Percentiles rank a stretch among this genome's conserved stretches.
These are phyloP conservation scores for Scaptomyza parva DNA, from an alignment of 2,888 invertebrate genomes.

Conservation along the genomic window DNA sequence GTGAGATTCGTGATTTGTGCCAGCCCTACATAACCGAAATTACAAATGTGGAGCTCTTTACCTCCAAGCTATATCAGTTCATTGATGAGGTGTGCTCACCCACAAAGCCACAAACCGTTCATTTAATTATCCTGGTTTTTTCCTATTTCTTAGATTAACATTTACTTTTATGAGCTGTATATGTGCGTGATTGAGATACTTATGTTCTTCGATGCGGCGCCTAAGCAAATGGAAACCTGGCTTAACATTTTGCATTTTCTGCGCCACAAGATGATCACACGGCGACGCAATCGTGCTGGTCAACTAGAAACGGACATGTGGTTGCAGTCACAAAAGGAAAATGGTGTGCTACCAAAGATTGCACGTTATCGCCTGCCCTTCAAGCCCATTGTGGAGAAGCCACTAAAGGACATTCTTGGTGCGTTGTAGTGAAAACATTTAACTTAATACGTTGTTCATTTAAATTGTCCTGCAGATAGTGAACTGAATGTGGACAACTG, in stretches of 20 bases:
- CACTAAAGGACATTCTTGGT: slow-evolving; percentile 82
- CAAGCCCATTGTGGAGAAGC: slow-evolving; percentile 82
- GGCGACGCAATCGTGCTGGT: slow-evolving; percentile 81
- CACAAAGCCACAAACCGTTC: not conserved
- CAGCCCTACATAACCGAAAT: slow-evolving; percentile 84
- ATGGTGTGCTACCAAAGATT: slow-evolving; percentile 83
- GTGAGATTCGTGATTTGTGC: slow-evolving; percentile 79
- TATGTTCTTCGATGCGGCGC: slow-evolving; percentile 77
- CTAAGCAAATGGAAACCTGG: slow-evolving; percentile 83
- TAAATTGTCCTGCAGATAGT: slow-evolving; percentile 66
- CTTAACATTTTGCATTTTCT: slow-evolving; percentile 83
- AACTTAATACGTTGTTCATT: not conserved
- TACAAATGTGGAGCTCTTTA: slow-evolving; percentile 80
- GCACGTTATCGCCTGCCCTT: slow-evolving; percentile 85
- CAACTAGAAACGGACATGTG: slow-evolving; percentile 84
- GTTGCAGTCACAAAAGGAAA: slow-evolving; percentile 82
- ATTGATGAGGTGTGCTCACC: slow-evolving; percentile 74
- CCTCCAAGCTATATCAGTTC: slow-evolving; percentile 78
- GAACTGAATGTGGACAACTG: slow-evolving; percentile 84
- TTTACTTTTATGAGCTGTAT: slow-evolving; percentile 85
- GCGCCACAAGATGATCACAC: slow-evolving; percentile 83
- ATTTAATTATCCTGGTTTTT: not conserved
- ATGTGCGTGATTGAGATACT: slow-evolving; percentile 84
- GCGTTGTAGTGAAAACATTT: not conserved
- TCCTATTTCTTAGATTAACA: slow-evolving; percentile 78